Evolutionary conservation across 2,797 vertebrate genomes (phyloP).

Genomic region (Mormyrus hasselquistii): DNA sequence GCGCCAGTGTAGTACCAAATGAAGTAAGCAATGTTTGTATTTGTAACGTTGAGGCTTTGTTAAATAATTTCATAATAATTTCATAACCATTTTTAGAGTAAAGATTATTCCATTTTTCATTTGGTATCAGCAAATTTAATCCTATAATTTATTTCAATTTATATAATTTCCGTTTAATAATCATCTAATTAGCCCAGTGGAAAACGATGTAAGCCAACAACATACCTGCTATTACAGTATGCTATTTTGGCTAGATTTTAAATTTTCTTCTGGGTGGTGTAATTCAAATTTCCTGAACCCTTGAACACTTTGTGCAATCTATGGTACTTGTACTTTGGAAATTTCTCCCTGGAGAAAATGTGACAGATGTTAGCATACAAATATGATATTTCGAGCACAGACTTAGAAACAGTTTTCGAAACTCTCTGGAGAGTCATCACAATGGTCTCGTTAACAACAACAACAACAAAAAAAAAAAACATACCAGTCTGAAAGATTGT

Average conservation of each 20-base stretch:
- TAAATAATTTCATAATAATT: not conserved
- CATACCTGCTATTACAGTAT: not conserved
- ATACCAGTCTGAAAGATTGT: not conserved
- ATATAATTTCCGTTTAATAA: not conserved
- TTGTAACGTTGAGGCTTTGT: not conserved
- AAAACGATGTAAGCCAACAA: not conserved
- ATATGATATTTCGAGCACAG: conserved; percentile 4
- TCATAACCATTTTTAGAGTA: not conserved
- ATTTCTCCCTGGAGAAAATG: conserved; percentile 4
- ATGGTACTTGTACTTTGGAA: not conserved
- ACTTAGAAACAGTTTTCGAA: not conserved
- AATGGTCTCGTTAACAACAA: conserved; percentile 6
- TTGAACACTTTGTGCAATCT: not conserved
- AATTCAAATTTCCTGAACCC: conserved; percentile 3
- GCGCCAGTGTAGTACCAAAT: not conserved
- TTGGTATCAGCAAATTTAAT: not conserved
- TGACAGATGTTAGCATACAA: conserved; percentile 8
- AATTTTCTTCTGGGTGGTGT: conserved; percentile 1
- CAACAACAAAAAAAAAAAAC: not conserved
- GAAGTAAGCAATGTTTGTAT: not conserved
- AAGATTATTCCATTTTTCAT: not conserved
- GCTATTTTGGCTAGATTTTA: not conserved
- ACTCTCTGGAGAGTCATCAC: conserved; percentile 1
- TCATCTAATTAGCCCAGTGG: conserved; percentile 4
- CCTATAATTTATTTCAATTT: not conserved